phyloP scores from a whole-genome alignment of 2,113 vertebrate genomes.

The Girardinichthys multiradiatus region DNA sequence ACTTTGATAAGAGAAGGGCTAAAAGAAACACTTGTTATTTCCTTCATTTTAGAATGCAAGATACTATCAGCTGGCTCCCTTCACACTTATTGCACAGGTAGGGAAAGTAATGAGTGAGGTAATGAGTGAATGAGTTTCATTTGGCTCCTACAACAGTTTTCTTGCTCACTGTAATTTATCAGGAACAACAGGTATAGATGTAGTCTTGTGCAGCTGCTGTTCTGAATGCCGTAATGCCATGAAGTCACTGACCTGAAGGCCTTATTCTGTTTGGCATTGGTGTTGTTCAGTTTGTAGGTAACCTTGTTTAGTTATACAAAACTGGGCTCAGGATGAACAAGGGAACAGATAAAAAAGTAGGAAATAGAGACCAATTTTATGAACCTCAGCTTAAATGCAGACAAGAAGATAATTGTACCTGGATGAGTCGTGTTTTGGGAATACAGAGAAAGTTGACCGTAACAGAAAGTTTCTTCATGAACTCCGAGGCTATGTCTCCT shows the following conservation, averaged over 20 bases:
- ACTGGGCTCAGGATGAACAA: not conserved
- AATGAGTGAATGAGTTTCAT: not conserved
- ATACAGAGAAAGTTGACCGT: slow-evolving; percentile 91
- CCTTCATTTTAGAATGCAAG: not conserved
- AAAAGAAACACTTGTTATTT: not conserved
- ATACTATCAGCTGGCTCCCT: not conserved
- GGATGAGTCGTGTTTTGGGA: slow-evolving; percentile 89
- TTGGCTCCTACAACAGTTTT: not conserved
- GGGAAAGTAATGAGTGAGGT: not conserved
- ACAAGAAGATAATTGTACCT: slow-evolving; percentile 76
- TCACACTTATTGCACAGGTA: not conserved
- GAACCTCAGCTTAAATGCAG: not conserved
- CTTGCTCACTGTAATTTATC: not conserved
- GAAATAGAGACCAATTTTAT: not conserved
- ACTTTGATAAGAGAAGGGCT: not conserved
- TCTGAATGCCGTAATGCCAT: not conserved
- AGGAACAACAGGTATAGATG: not conserved
- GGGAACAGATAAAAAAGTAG: not conserved
- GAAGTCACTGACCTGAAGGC: not conserved
- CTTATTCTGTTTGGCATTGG: not conserved
- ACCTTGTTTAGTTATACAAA: not conserved
- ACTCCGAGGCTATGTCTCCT: slow-evolving; percentile 91
- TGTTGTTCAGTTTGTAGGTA: not conserved
- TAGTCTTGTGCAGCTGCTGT: not conserved
- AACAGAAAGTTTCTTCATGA: slow-evolving; percentile 90